Evolutionary conservation across 2,113 vertebrate species (phyloP).

Genomic region (Xenopus borealis): DNA sequence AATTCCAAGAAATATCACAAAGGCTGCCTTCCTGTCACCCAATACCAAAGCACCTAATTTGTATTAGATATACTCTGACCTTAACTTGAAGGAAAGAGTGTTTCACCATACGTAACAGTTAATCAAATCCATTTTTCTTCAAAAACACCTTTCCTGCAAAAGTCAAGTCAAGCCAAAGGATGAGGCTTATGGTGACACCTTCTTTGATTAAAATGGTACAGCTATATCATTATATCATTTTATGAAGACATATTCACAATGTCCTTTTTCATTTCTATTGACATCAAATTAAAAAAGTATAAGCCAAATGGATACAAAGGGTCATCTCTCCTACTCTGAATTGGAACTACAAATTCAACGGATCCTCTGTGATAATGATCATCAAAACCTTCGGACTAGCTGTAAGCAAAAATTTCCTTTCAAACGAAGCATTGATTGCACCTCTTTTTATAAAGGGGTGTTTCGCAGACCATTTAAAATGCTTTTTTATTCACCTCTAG

Average conservation of each 20-base stretch:
- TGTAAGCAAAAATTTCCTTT: no score
- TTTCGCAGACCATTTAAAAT: slow-evolving; percentile 54
- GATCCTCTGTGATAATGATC: slow-evolving; percentile 65
- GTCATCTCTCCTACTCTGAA: slow-evolving; percentile 61
- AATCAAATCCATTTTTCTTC: no score
- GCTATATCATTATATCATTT: slow-evolving; percentile 65
- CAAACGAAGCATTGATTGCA: no score
- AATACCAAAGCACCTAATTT: no score
- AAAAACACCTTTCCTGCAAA: slow-evolving; percentile 63
- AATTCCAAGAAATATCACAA: no score
- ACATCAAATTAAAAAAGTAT: slow-evolving; percentile 69
- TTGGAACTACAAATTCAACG: slow-evolving; percentile 64
- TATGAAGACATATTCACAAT: slow-evolving; percentile 64
- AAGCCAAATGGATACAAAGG: slow-evolving; percentile 63
- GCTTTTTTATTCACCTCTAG: slow-evolving; percentile 53
- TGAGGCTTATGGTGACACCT: slow-evolving; percentile 60
- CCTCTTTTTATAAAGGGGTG: slow-evolving; percentile 46
- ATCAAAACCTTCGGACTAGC: slow-evolving; percentile 15
- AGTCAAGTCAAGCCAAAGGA: slow-evolving; percentile 66
- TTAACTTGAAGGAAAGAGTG: no score
- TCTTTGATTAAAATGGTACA: slow-evolving; percentile 76
- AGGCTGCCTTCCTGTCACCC: no score
- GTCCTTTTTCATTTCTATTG: slow-evolving; percentile 70
- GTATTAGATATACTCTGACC: no score
- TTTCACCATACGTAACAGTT: no score